phyloP scores from a whole-genome alignment of 2,888 invertebrate species.

The Piscicola geometra region DNA sequence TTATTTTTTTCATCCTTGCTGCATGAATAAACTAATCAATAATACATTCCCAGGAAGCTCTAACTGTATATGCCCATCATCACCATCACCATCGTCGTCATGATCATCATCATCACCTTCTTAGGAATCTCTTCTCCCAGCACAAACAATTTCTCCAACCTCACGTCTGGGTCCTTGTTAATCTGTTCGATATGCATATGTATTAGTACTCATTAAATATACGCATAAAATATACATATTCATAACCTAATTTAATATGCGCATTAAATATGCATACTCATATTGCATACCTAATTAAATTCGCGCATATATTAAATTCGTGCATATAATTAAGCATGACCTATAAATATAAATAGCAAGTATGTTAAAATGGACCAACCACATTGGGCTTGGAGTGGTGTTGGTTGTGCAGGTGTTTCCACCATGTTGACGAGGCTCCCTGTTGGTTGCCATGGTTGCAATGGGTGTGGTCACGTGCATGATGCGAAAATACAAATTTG shows the following conservation, averaged over 20 bases:
- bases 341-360: neutral
- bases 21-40: no score
- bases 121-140: constrained; percentile 50
- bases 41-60: neutral
- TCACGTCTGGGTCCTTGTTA: constrained; percentile 55
- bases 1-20: no score
- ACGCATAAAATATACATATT: neutral
- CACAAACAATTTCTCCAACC: constrained; percentile 49
- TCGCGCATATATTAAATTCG: no score
- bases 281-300: no score
- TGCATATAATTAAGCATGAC: no score
- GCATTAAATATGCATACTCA: no score
- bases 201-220: neutral
- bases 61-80: neutral
- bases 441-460: constrained; percentile 39
- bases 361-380: constrained; percentile 46
- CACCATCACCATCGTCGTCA: neutral
- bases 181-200: constrained; percentile 43
- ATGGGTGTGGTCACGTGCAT: no score
- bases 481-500: no score
- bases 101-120: constrained; percentile 10
- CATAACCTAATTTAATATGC: neutral
- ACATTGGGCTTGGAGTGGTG: constrained; percentile 57
- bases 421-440: constrained; percentile 55
- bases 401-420: constrained; percentile 56